Base-by-base conservation (phyloP, 2,888 invertebrate genomes). In the Eledone cirrhosa region DNA sequence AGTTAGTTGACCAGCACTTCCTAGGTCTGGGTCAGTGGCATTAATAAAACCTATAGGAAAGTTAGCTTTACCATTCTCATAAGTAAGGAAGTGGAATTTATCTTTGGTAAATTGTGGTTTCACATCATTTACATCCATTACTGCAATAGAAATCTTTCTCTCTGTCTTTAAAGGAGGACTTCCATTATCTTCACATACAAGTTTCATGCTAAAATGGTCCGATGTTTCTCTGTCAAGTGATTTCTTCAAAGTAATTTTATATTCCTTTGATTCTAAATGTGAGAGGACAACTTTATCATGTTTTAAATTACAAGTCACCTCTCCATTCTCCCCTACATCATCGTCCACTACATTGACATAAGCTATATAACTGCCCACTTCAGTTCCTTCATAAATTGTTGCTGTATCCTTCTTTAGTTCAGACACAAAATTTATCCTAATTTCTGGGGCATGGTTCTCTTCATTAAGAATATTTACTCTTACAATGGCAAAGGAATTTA, bases 91-190 rank as follows among this genome's bases (percentile, higher is more conserved):
- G 29, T 41, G 22, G 63, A 59, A 77, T 33, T 33, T 65, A 11
- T 53, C 41, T 77, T 77, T 53, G 13, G 13, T 14, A 77, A 77
- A 77, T 77, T 29, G 53, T 4, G 77, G 77, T 33, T 41, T 27
- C 2, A 77, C 77, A 65, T 77, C 77, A 77, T 77, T 77, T 14
- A 77, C 77, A 65, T 77, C 77, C 63, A 41, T 77, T 33, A 77
- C 41, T 33, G 31, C 22, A 31, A 77, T 77, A 16, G 65, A 41
- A 41, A 77, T 41, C 47, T 59, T 77, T 33, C 77, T 63, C 24
- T 41, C 41, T 13, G 59, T 41, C 22, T 65, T 53, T 63, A 29
- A 22, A 22, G 63, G n/a, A 19, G 77, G 77, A 22, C 29, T 31
- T 77, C 77, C 77, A 53, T 33, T 53, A 63, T 77, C 77, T 11